Conservation (phyloP, 2,113 vertebrate genomes). For the Hypanus sabinus region DNA sequence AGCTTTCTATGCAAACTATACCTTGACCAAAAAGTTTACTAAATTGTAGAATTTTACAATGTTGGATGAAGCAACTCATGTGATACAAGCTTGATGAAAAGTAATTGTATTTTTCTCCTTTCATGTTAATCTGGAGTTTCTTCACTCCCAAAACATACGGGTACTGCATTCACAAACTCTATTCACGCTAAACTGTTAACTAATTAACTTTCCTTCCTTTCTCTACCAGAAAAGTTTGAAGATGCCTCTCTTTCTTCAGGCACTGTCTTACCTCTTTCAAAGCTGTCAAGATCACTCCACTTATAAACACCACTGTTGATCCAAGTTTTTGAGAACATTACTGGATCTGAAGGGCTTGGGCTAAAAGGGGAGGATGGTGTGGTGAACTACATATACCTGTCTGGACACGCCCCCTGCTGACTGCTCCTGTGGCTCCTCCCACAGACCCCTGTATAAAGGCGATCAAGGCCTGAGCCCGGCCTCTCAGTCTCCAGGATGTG, state of each 20-base stretch:
- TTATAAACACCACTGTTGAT: background rate
- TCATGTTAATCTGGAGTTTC: no score
- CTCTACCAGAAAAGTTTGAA: background rate
- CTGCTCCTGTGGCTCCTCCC: no score
- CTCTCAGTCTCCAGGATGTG: no score
- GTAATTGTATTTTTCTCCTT: background rate
- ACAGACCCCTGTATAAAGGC: no score
- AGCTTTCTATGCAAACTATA: background rate
- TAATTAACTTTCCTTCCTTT: background rate
- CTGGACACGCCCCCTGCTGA: no score
- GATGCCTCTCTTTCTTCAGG: background rate
- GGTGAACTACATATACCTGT: no score
- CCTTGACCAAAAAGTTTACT: background rate
- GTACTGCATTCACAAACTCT: background rate
- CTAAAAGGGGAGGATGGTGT: no score
- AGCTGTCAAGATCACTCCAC: background rate
- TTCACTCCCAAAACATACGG: no score
- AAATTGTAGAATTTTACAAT: background rate
- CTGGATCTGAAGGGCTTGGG: no score
- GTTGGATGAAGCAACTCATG: background rate
- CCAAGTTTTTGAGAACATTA: no score
- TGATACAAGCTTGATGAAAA: background rate
- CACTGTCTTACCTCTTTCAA: background rate
- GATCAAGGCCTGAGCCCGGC: no score
- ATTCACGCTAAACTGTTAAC: background rate